Evolutionary conservation across 2,113 vertebrate species (phyloP), one percentile per base, ranked within the genome.

Genomic region (Tetrao urogallus): DNA sequence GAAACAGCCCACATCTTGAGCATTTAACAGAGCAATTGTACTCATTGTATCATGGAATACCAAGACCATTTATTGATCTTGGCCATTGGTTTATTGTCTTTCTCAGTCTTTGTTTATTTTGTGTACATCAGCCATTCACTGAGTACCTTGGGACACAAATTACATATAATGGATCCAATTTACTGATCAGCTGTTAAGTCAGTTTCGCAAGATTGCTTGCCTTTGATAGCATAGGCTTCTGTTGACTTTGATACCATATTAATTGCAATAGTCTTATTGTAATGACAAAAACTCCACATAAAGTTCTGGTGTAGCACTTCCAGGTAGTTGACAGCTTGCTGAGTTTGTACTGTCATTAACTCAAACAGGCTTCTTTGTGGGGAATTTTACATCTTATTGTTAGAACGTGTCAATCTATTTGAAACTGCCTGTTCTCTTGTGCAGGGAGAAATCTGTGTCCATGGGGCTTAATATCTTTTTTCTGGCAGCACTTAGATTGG

Each of bases 41-140:
- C 86, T 47, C 67, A n/a, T 43, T 65, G 82, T 79, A 80, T 92
- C 40, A n/a, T 56, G 76, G 42, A 75, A 82, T 81, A 86, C 50
- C 38, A 40, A 57, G 32, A 60, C 42, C 52, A 14, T 91, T 89
- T 93, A 89, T 92, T 95, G 89, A 90, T 96, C 69, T 67, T 89
- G 79, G 73, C 92, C 88, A 79, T 83, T 67, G 67, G 89, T 95
- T 96, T 91, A 91, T 96, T 96, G 92, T 93, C 60, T 82, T 96
- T 93, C 75, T 80, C 91, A 61, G 95, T 78, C 86, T 94, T 93
- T 89, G 89, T 92, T 95, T 96, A 52, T 96, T 93, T 89, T 94
- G 84, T 80, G 56, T 74, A 56, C 12, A 2, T 82, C 64, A 81
- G 72, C 75, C 67, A 19, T 87, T 95, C 75, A 38, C 78, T 22